Conservation (phyloP, 2,888 invertebrate species). For the Lumbricus terrestris region DNA sequence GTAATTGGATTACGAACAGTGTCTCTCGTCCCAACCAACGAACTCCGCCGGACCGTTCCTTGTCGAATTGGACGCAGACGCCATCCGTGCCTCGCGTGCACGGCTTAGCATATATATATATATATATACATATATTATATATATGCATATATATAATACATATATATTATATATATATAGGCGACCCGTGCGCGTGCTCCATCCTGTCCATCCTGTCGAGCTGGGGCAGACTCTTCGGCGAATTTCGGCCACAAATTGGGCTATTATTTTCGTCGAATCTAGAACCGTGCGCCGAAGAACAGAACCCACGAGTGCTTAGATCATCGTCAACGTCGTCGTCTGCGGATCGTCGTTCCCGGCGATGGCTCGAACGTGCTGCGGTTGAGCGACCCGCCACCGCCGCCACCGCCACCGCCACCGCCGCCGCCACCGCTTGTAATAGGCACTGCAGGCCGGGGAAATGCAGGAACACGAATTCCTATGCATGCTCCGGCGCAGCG, state of each 20-base stretch:
- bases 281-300: conserved; percentile 3
- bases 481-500: background rate
- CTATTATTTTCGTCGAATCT: conserved; percentile 3
- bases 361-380: background rate
- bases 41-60: background rate
- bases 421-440: background rate
- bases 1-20: conserved; percentile 3
- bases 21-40: background rate
- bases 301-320: background rate
- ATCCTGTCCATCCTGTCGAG: background rate
- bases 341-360: background rate
- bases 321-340: background rate
- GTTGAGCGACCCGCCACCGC: background rate
- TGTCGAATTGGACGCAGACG: no score
- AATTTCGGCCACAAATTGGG: background rate
- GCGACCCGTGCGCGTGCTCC: background rate
- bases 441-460: no score
- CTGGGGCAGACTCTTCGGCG: background rate
- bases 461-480: background rate
- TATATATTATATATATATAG: no score
- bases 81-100: background rate
- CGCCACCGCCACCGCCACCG: no score
- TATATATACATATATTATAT: no score
- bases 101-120: conserved; percentile 3
- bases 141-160: no score